A percentile compares a stretch with the other conserved stretches of the same genome.
phyloP scores from a whole-genome alignment of 1,140 invertebrate species.

The Drosophila tsacasi region DNA sequence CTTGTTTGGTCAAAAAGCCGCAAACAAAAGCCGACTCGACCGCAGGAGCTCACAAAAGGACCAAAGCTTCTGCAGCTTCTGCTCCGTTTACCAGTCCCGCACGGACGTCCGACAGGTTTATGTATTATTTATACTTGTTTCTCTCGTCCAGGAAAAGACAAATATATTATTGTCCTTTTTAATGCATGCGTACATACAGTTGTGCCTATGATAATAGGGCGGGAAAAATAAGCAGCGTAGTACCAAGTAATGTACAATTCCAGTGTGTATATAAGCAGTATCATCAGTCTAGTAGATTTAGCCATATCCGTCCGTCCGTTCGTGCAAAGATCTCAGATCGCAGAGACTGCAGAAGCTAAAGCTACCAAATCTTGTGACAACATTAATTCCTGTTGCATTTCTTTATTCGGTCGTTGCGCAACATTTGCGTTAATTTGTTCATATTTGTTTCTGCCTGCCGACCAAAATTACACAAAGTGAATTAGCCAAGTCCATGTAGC shows the following conservation, averaged over 20 bases:
- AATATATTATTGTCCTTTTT: slow-evolving; percentile 11
- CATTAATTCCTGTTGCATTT: neutral
- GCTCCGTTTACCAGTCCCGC: slow-evolving; percentile 19
- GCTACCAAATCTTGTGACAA: neutral
- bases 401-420: too few species aligned
- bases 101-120: slow-evolving; percentile 19
- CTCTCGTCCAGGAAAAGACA: neutral
- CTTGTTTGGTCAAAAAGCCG: slow-evolving; percentile 79
- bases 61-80: slow-evolving; percentile 12
- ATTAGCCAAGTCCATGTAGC: too few species aligned
- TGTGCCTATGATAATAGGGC: neutral
- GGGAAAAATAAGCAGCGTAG: neutral
- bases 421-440: too few species aligned
- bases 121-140: slow-evolving; percentile 66
- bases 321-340: neutral
- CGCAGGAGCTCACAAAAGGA: slow-evolving; percentile 30
- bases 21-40: slow-evolving; percentile 65
- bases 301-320: neutral
- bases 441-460: too few species aligned
- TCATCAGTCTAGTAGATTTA: neutral
- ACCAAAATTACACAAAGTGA: too few species aligned
- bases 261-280: neutral
- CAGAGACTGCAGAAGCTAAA: neutral
- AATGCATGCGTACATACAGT: slow-evolving; percentile 5
- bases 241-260: neutral